These are phyloP conservation scores for Notocelia uddmanniana DNA, from an alignment of 2,888 invertebrate species.

Conservation along the genomic window DNA sequence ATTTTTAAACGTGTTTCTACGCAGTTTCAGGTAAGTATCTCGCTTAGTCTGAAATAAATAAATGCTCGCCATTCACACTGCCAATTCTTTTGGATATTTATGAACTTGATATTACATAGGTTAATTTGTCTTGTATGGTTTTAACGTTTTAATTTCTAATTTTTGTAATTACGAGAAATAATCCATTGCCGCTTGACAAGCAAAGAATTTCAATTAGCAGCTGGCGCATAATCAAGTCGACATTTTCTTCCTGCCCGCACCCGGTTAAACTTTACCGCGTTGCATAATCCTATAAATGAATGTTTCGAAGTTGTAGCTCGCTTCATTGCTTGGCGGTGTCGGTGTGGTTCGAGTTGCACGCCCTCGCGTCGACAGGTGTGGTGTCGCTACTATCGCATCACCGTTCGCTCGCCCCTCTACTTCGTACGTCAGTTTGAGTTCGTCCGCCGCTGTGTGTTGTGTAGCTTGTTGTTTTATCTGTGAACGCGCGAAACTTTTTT, in stretches of 20 bases:
- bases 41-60: too few species aligned
- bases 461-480: constrained; percentile 48
- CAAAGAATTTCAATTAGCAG: constrained; percentile 58
- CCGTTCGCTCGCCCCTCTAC: constrained; percentile 54
- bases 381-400: constrained; percentile 61
- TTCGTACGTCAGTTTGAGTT: constrained; percentile 68
- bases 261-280: constrained; percentile 56
- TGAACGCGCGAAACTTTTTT: constrained; percentile 75
- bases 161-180: not conserved
- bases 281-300: constrained; percentile 58
- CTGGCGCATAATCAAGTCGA: constrained; percentile 54
- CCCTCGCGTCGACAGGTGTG: constrained; percentile 67
- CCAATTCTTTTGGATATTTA: too few species aligned
- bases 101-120: too few species aligned
- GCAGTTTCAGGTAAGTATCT: too few species aligned
- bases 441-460: constrained; percentile 67
- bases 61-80: too few species aligned
- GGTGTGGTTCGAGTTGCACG: constrained; percentile 41
- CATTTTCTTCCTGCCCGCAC: constrained; percentile 61
- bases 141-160: too few species aligned
- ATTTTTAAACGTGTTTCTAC: too few species aligned
- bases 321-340: constrained; percentile 52
- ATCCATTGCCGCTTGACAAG: constrained; percentile 24
- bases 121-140: too few species aligned
- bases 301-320: constrained; percentile 56